Evolutionary conservation across 2,113 vertebrate genomes (phyloP), one percentile per base, ranked within the genome.

Genomic region (Circaetus cinerascens): DNA sequence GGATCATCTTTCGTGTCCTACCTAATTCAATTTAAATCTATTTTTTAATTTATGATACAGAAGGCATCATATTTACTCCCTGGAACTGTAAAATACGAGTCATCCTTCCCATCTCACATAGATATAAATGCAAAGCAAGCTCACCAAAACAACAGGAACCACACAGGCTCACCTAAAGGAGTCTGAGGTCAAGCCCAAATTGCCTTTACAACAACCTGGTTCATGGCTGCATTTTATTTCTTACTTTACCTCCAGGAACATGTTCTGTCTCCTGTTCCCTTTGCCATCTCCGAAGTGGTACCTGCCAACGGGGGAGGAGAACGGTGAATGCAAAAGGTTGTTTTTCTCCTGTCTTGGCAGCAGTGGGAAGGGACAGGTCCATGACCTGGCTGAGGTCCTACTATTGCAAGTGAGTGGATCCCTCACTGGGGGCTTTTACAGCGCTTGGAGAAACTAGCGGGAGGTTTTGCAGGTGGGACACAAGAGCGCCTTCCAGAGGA

Each of bases 231-330:
- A 9, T 50, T 51, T 64, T 29, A 22, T 55, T 79, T 82, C 62
- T 56, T 96, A 97, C 98, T 97, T 69, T 96, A 98, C 98, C 98
- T 98, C 98, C 96, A 99, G 94, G 98, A 98, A 98, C 97, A 98
- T 81, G 92, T 98, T 96, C 98, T 98, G 98, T 86, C 97, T 96
- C 86, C 98, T 98, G 95, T 97, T 99, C 94, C 97, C 96, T 98
- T 98, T 98, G 94, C 97, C 96, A 95, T 98, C 98, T 92, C 98
- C 98, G 68, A 98, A 96, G 97, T 98, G 98, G 95, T 98, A 98
- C 83, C 98, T 98, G 91, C 30, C 73, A 92, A 82, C 1, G 0
- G 11, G 20, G 66, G 17, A 86, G 36, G 51, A 84, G 68, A 69
- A 78, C 0, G 1, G n/a, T 56, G 64, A 59, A 36, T 45, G 18